These are phyloP conservation scores for Tetragonisca angustula DNA, from an alignment of 2,888 invertebrate genomes.

Conservation along the genomic window DNA sequence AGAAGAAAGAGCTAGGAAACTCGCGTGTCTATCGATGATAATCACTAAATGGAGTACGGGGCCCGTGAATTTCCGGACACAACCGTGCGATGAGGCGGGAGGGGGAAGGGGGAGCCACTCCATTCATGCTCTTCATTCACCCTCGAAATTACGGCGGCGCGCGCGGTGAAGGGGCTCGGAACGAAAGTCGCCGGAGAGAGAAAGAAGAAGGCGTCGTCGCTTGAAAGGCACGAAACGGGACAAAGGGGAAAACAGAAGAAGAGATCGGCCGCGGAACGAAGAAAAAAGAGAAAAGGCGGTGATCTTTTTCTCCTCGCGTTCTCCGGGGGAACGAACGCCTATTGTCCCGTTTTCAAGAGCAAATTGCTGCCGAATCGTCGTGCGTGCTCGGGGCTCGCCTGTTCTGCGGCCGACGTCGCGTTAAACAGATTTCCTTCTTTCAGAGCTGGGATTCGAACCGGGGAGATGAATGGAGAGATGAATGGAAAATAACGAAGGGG, in stretches of 20 bases:
- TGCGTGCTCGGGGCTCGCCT: conserved; percentile 62
- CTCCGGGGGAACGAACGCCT: conserved; percentile 16
- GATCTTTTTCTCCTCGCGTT: conserved; percentile 5
- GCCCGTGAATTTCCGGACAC: conserved; percentile 73
- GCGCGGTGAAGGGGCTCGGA: conserved; percentile 61
- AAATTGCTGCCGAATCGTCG: conserved; percentile 62
- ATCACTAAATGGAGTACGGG: conserved; percentile 16
- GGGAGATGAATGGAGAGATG: conserved; percentile 29
- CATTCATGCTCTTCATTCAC: conserved; percentile 82
- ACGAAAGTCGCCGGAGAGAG: conserved; percentile 33
- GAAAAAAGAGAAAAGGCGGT: conserved; percentile 15
- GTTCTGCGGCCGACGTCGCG: conserved; percentile 30
- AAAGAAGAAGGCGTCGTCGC: not conserved
- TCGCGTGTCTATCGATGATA: conserved; percentile 44
- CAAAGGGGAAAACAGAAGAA: conserved; percentile 19
- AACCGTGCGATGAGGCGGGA: conserved; percentile 49
- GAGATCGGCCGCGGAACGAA: conserved; percentile 3
- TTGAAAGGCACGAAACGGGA: conserved; percentile 10
- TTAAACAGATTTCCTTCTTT: conserved; percentile 74
- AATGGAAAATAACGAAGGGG: conserved; percentile 39
- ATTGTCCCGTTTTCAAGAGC: conserved; percentile 59
- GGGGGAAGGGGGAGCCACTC: conserved; percentile 37
- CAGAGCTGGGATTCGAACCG: conserved; percentile 15
- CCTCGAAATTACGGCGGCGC: conserved; percentile 72
- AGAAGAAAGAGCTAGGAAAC: not conserved